Conservation (phyloP, 2,113 vertebrate species). For the Rutilus rutilus region DNA sequence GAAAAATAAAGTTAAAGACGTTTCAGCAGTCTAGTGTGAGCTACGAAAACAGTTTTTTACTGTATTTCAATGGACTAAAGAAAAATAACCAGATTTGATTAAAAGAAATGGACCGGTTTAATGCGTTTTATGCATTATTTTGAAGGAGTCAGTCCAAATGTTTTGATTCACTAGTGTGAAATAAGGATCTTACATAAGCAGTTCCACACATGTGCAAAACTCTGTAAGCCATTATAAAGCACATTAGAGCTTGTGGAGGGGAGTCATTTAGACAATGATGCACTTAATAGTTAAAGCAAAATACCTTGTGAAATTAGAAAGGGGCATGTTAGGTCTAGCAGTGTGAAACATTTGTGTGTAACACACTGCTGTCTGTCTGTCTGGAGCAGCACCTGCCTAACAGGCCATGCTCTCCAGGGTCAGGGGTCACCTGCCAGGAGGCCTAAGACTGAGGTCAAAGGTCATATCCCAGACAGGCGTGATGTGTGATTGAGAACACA, state of each 20-base stretch:
- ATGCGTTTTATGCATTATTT: not conserved
- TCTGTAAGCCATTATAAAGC: constrained; percentile 36
- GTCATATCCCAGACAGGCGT: constrained; percentile 66
- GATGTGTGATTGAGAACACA: constrained; percentile 69
- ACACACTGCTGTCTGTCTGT: constrained; percentile 51
- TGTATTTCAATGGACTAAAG: not conserved
- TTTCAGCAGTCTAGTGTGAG: not conserved
- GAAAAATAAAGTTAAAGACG: too few relatives aligned
- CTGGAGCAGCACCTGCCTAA: constrained; percentile 68
- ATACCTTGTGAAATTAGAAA: constrained; percentile 38
- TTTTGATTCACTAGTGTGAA: constrained; percentile 7
- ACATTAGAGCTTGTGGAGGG: constrained; percentile 38
- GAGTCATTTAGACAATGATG: constrained; percentile 39
- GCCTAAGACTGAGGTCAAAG: constrained; percentile 63
- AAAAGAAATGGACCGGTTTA: not conserved
- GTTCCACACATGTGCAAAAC: not conserved
- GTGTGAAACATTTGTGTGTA: constrained; percentile 66
- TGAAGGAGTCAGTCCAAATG: constrained; percentile 2
- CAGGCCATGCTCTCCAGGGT: constrained; percentile 58
- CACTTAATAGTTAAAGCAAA: constrained; percentile 54
- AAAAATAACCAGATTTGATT: not conserved
- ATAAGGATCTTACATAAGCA: constrained; percentile 28
- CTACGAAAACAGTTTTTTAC: not conserved
- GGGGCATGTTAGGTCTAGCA: constrained; percentile 3
- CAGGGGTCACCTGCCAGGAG: constrained; percentile 62